Percentiles rank a stretch among this genome's conserved stretches.
Evolutionary conservation across 2,888 invertebrate species (phyloP).

Genomic region (Sphinx pinastri): DNA sequence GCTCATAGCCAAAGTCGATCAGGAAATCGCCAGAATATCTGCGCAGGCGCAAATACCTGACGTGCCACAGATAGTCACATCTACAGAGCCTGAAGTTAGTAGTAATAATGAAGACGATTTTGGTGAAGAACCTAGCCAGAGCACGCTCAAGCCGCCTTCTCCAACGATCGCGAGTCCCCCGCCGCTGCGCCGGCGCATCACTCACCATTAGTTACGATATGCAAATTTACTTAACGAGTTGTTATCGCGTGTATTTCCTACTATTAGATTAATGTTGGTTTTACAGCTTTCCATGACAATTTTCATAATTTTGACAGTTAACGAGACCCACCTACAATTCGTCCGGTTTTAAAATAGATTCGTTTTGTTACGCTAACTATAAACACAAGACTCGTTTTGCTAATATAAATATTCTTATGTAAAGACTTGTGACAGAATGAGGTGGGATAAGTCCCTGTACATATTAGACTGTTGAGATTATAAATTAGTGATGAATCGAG

Average conservation of each 20-base stretch:
- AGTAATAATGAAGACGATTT: conserved; percentile 31
- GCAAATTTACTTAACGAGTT: too few relatives aligned
- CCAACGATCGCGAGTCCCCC: conserved; percentile 62
- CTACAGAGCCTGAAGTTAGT: conserved; percentile 6
- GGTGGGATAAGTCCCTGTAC: too few relatives aligned
- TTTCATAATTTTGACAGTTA: too few relatives aligned
- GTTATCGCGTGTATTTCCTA: too few relatives aligned
- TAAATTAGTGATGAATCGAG: neutral
- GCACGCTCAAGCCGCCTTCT: conserved; percentile 58
- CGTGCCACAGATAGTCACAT: conserved; percentile 3
- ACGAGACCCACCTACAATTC: too few relatives aligned
- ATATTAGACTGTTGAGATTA: too few relatives aligned
- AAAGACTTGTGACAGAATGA: neutral
- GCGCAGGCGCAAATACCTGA: conserved; percentile 45
- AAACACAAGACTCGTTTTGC: neutral
- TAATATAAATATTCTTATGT: neutral
- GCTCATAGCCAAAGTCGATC: conserved; percentile 66
- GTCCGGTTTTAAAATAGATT: too few relatives aligned
- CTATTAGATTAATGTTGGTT: too few relatives aligned
- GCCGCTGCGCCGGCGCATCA: conserved; percentile 54
- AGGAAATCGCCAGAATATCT: conserved; percentile 70
- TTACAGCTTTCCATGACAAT: too few relatives aligned
- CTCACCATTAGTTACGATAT: conserved; percentile 42
- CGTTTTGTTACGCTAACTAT: too few relatives aligned
- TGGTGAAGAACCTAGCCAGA: conserved; percentile 36